Percentiles rank a stretch among this genome's conserved stretches.
Conservation (phyloP, 1,140 invertebrate genomes). For the Pseudomyrmex sp. region DNA sequence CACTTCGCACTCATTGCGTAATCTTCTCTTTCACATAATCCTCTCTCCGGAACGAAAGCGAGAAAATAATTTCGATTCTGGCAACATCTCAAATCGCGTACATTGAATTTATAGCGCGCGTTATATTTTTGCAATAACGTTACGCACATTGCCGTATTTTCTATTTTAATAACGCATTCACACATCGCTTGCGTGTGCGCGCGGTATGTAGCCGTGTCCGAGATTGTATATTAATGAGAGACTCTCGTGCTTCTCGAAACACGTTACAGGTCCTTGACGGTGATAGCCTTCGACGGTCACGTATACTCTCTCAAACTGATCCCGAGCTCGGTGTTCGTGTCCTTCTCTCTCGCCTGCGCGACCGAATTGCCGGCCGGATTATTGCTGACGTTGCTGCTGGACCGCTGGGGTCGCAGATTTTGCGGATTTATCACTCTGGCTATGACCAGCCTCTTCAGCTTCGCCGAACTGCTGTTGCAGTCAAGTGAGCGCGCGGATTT, state of each 20-base stretch:
- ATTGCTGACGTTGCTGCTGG: slow-evolving; percentile 87
- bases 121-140: background rate
- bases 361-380: slow-evolving; percentile 90
- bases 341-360: slow-evolving; percentile 89
- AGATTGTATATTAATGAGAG: too few species aligned
- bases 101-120: background rate
- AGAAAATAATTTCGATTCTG: background rate
- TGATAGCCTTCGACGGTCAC: slow-evolving; percentile 89
- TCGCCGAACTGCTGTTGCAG: slow-evolving; percentile 81
- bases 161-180: slow-evolving; percentile 10
- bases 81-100: background rate
- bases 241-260: background rate
- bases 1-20: background rate
- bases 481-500: slow-evolving; percentile 73
- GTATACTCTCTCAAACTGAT: slow-evolving; percentile 88
- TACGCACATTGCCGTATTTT: background rate
- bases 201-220: too few species aligned
- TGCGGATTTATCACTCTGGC: slow-evolving; percentile 86
- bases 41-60: too few species aligned
- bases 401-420: slow-evolving; percentile 88
- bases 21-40: background rate
- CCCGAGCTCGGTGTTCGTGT: slow-evolving; percentile 89
- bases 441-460: slow-evolving; percentile 85
- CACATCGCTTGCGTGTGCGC: background rate
- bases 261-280: slow-evolving; percentile 86